Base-by-base conservation (phyloP, 2,888 invertebrate genomes). In the Apamea sordens region DNA sequence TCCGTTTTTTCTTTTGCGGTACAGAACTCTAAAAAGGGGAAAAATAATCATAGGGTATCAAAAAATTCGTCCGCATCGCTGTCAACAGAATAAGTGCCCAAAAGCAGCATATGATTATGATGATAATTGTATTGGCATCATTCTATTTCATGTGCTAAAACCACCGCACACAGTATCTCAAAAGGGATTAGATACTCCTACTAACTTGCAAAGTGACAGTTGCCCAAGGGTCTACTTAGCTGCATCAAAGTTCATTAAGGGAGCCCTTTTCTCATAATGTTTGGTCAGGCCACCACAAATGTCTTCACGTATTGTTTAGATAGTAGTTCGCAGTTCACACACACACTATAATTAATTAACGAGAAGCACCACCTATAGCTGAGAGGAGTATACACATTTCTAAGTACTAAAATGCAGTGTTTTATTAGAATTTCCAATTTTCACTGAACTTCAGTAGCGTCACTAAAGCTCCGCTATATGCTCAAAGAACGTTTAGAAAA, bases 221-320 rank as follows among this genome's bases (percentile, higher is more conserved):
- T 47, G 56, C 78, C 78, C 73, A 47, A 79, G 76, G 70, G 65
- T 41, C 44, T 73, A 68, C 73, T 81, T 78, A 79, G 69, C 65
- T 72, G 75, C 80, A 83, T 85, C 68, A 77, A 87, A 85, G 81
- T 83, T 72, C 73, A 83, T 88, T 79, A 83, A 56, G 64, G 44
- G 68, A 47, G 24, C 59, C 83, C 81, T 63, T 53, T 8, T 64
- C 67, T 53, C 50, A 61, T 67, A 41, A 69, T 89, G 83, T 89
- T 82, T 86, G 74, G 68, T 72, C 74, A 70, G 72, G 76, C 32
- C 59, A 61, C 85, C 77, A 56, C 82, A 82, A 56, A 68, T 50
- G 65, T 75, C 85, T 76, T 76, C 72, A 71, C 61, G 53, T 56
- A 71, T 76, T 83, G 75, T 73, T 86, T 65, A 72, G 41, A 59